These are phyloP conservation scores for Atta cephalotes DNA, from an alignment of 1,140 invertebrate genomes.

Conservation along the genomic window DNA sequence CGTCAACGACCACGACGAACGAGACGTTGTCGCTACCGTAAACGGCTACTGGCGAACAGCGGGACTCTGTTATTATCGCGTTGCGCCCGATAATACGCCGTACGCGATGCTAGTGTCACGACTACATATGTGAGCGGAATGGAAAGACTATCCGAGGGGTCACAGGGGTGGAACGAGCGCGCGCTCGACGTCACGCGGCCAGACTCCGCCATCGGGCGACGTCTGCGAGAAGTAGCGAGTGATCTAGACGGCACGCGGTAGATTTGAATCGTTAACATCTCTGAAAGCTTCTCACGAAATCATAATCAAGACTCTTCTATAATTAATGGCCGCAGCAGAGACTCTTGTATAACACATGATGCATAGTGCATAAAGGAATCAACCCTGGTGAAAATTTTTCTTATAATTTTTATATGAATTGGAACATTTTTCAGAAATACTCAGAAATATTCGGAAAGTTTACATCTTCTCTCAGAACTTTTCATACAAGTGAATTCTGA, in stretches of 20 bases:
- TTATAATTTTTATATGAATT: too few relatives aligned
- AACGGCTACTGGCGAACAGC: background rate
- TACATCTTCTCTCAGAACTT: too few relatives aligned
- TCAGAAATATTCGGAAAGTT: too few relatives aligned
- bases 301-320: too few relatives aligned
- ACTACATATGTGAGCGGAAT: conserved; percentile 1
- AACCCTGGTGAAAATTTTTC: too few relatives aligned
- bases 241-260: background rate
- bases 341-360: too few relatives aligned
- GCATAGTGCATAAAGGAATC: too few relatives aligned
- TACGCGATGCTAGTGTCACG: background rate
- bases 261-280: background rate
- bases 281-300: too few relatives aligned
- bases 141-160: background rate
- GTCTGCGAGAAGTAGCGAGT: background rate
- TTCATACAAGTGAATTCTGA: too few relatives aligned
- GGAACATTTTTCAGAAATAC: too few relatives aligned
- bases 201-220: background rate
- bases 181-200: conserved; percentile 14
- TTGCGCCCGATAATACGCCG: background rate
- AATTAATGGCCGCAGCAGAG: too few relatives aligned
- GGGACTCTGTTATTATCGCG: conserved; percentile 19
- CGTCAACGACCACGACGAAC: conserved; percentile 44
- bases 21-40: background rate
- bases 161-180: background rate